Conservation (phyloP, 2,113 vertebrate genomes). For the Numenius arquata region DNA sequence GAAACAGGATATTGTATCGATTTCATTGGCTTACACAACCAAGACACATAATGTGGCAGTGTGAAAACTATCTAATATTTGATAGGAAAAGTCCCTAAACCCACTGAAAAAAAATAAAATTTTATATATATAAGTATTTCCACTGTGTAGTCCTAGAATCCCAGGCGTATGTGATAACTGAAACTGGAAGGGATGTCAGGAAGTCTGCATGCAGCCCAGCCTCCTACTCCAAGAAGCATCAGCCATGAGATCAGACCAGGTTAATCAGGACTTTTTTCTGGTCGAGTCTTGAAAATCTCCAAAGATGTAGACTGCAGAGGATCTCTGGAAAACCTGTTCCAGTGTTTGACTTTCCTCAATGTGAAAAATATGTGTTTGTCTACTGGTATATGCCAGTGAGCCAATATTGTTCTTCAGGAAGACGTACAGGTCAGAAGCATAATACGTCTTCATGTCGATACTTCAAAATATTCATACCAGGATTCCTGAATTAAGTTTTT, state of each 20-base stretch:
- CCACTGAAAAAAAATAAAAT: neutral
- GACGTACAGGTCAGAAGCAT: neutral
- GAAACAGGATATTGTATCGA: neutral
- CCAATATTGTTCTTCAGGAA: neutral
- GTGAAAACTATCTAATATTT: neutral
- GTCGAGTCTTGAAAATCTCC: neutral
- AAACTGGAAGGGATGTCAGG: neutral
- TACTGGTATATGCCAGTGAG: neutral
- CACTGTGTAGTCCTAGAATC: neutral
- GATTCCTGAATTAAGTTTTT: neutral
- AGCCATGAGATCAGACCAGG: neutral
- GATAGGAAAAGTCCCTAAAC: neutral
- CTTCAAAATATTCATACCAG: neutral
- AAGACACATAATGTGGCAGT: neutral
- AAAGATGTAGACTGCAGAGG: neutral
- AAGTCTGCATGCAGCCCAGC: neutral
- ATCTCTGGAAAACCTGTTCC: neutral
- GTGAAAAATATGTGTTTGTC: neutral
- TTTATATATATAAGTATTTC: neutral
- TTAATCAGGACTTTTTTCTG: neutral
- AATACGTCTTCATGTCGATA: neutral
- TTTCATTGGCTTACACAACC: neutral
- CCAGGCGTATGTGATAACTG: neutral
- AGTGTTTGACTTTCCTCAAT: neutral
- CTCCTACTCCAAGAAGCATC: neutral